phyloP scores from a whole-genome alignment of 2,888 invertebrate genomes.

The Athripsodes cinereus region DNA sequence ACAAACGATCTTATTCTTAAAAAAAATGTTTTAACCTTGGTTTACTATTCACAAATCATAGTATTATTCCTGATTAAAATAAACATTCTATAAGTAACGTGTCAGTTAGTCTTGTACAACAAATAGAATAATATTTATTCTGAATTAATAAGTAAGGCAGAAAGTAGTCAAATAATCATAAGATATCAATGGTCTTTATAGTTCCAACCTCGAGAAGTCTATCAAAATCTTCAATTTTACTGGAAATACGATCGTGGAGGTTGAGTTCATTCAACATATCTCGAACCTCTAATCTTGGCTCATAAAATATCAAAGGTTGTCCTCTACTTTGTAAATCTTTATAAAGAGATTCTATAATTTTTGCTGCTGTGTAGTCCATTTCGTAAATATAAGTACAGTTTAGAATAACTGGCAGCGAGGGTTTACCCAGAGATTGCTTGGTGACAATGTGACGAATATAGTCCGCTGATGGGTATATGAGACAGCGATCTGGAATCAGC shows the following conservation, averaged over 20 bases:
- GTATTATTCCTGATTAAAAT: no score
- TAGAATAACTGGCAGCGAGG: conserved; percentile 69
- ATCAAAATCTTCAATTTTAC: conserved; percentile 69
- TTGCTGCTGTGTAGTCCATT: conserved; percentile 83
- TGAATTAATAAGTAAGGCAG: no score
- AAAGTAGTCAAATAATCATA: no score
- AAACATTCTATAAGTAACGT: no score
- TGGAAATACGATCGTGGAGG: conserved; percentile 52
- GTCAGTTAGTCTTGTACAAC: no score
- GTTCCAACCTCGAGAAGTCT: conserved; percentile 38
- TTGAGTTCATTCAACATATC: conserved; percentile 71
- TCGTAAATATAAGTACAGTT: conserved; percentile 85
- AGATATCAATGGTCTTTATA: conserved; percentile 6
- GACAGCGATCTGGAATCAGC: conserved; percentile 79
- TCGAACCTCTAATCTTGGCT: conserved; percentile 77
- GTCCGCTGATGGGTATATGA: conserved; percentile 86
- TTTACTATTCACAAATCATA: no score
- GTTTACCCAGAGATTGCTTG: conserved; percentile 62
- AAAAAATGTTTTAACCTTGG: no score
- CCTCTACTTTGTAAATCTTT: conserved; percentile 66
- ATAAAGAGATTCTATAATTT: conserved; percentile 67
- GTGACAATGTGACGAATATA: conserved; percentile 80
- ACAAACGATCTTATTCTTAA: no score
- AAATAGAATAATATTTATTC: no score
- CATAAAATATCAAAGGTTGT: conserved; percentile 74